Conservation (phyloP, 2,113 vertebrate genomes). For the Solea solea region DNA sequence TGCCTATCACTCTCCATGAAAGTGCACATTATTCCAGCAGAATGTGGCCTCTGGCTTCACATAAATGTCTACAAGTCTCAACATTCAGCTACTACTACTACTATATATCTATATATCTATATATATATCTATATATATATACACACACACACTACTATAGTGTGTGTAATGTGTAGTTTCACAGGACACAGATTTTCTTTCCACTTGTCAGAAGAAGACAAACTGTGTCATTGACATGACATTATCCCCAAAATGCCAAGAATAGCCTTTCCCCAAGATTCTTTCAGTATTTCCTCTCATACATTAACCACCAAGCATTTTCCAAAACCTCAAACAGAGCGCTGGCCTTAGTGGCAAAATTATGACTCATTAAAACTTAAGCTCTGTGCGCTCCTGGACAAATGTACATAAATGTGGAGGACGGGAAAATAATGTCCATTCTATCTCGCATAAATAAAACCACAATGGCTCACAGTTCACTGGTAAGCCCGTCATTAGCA, state of each 20-base stretch:
- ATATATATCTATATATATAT: too few relatives aligned
- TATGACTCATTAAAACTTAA: slow-evolving; percentile 40
- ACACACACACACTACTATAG: too few relatives aligned
- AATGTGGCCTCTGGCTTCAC: neutral
- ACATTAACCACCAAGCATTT: slow-evolving; percentile 21
- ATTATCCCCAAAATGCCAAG: slow-evolving; percentile 15
- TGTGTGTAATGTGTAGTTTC: neutral
- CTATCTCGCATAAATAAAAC: slow-evolving; percentile 39
- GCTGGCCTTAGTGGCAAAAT: slow-evolving; percentile 8
- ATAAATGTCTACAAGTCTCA: neutral
- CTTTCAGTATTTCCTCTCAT: slow-evolving; percentile 3
- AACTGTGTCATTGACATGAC: neutral
- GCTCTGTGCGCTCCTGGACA: neutral
- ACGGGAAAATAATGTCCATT: slow-evolving; percentile 41
- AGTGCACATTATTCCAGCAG: neutral
- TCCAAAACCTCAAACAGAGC: slow-evolving; percentile 36
- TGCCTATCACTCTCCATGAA: neutral
- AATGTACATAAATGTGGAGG: slow-evolving; percentile 20
- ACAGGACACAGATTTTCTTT: neutral
- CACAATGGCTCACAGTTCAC: slow-evolving; percentile 60
- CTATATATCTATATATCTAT: too few relatives aligned
- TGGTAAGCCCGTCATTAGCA: slow-evolving; percentile 70
- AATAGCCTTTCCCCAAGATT: slow-evolving; percentile 25
- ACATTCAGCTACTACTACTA: neutral
- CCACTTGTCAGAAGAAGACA: neutral